phyloP scores from a whole-genome alignment of 2,797 vertebrate species.

The Cyprinella venusta region DNA sequence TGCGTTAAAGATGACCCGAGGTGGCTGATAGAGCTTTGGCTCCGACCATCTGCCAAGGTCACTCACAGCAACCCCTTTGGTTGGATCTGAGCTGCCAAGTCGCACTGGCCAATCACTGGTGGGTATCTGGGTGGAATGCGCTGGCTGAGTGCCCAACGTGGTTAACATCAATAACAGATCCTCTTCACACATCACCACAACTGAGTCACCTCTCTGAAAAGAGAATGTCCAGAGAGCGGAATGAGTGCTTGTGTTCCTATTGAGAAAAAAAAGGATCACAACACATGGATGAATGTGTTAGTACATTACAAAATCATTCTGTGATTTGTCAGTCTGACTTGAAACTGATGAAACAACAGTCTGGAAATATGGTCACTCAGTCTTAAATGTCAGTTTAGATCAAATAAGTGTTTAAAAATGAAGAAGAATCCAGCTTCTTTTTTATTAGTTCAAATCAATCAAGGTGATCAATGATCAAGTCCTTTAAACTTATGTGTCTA shows the following conservation, averaged over 20 bases:
- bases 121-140: slow-evolving; percentile 35
- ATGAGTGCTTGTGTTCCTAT: slow-evolving; percentile 7
- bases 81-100: slow-evolving; percentile 38
- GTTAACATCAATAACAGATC: slow-evolving; percentile 55
- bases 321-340: neutral
- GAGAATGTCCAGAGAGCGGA: neutral
- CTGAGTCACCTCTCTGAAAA: slow-evolving; percentile 29
- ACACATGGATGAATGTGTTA: slow-evolving; percentile 12
- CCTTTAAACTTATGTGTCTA: slow-evolving; percentile 3
- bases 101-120: slow-evolving; percentile 41
- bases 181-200: slow-evolving; percentile 33
- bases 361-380: neutral
- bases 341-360: slow-evolving; percentile 4
- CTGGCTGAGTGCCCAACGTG: slow-evolving; percentile 44
- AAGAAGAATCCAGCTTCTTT: no score
- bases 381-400: neutral
- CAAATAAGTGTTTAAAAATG: neutral
- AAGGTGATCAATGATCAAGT: slow-evolving; percentile 13
- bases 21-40: slow-evolving; percentile 7
- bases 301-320: slow-evolving; percentile 6
- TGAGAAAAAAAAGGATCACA: slow-evolving; percentile 3
- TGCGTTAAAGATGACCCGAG: slow-evolving; percentile 11
- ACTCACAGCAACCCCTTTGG: slow-evolving; percentile 41
- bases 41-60: slow-evolving; percentile 51
- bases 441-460: neutral